Base-by-base conservation (phyloP, 2,113 vertebrate species). In the Tetrao urogallus region DNA sequence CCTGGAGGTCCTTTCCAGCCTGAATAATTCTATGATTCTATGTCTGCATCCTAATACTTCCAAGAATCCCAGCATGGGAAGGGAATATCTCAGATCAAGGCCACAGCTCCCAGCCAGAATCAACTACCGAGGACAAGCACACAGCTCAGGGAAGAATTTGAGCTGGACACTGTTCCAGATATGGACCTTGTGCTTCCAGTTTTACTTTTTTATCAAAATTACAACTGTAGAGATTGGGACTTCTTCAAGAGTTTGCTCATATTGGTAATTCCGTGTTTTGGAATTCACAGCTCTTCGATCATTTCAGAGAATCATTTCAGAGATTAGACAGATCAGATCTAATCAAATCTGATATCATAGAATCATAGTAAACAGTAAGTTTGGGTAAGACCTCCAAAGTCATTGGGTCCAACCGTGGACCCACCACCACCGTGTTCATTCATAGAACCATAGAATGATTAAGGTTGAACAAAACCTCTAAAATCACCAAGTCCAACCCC, bases 71-170 rank as follows among this genome's bases (percentile, higher is more conserved):
- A 6, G 6, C 4, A 4, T 0, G 3, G 22, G 10, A 79, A 58
- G 22, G 3, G 15, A 50, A 71, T 32, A 11, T 42, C 71, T 13
- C 45, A 58, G 4, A 2, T 25, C 16, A 11, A 19, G n/a, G 8
- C 6, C 67, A 50, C 45, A 57, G 1, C 1, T 2, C 17, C 5
- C 2, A 0, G 58, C 13, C 45, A 87, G 64, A 61, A 5, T 24
- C 52, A 32, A 25, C 8, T 58, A 28, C 14, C 24, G 13, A 27
- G 12, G 34, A 36, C n/a, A 80, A 80, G 69, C 8, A 30, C 7
- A 4, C 17, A n/a, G 14, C 0, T 13, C 4, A 80, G 7, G 13
- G 11, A 38, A 28, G 20, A 9, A 40, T n/a, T 4, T 63, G 43
- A 82, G 27, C 13, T n/a, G 36, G 32, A 32, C 8, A 8, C 43